Base-by-base conservation (phyloP, 2,113 vertebrate species). In the Pseudorectes ferrugineus region DNA sequence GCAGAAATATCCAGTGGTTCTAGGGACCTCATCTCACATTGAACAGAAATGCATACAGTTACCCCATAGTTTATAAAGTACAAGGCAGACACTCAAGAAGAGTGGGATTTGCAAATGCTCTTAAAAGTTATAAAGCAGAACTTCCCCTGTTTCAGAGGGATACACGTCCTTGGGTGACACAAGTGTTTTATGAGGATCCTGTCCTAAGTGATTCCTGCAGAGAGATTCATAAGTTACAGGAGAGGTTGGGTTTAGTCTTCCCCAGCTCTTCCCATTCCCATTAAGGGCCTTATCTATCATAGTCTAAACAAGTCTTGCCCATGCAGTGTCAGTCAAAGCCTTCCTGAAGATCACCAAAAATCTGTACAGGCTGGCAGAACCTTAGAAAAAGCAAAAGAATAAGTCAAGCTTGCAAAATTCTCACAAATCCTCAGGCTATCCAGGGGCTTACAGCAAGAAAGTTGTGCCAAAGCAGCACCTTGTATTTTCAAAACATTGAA, bases 101-200 rank as follows among this genome's bases (percentile, higher is more conserved):
- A 66, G 23, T 40, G 22, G 5, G 38, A 79, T 93, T 66, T 93
- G 23, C 14, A 89, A 79, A 55, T 43, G 19, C 28, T n/a, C 42
- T 73, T 55, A 16, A n/a, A 88, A 62, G 5, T 46, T 65, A 11
- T 0, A 76, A 52, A 89, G 18, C 38, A 94, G 36, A 82, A 4
- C 4, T 85, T 76, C 14, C 24, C 5, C 6, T 62, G 3, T 58
- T 89, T 73, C 70, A 46, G 12, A 46, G 36, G 26, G 40, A 57
- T 16, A 22, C 1, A 1, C 9, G 25, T 42, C 52, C 19, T 68
- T 65, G 24, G 45, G 22, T n/a, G 1, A 2, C 36, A 45, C 5
- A 35, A 40, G 22, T 14, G 35, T 17, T 86, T 58, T 45, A 33
- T 62, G 67, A 85, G 49, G 77, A 75, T 45, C 23, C 15, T 57